Base-by-base conservation (phyloP, 2,888 invertebrate genomes). In the Drosophila tripunctata region DNA sequence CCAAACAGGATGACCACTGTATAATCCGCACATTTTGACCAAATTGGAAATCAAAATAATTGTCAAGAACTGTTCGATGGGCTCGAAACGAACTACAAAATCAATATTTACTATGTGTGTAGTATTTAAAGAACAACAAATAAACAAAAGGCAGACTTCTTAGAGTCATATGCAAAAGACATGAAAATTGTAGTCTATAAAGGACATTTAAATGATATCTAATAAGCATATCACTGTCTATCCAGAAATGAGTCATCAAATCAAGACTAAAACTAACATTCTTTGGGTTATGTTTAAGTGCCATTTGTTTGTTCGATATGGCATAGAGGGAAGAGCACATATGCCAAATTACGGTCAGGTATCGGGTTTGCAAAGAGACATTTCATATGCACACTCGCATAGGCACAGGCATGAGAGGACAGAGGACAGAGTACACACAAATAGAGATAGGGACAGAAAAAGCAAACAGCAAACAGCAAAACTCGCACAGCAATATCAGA, bases 281-380 rank as follows among this genome's bases (percentile, higher is more conserved):
- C 8, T 12, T 27, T 35, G 17, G 27, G n/a, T 36, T 38, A 19
- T 41, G 38, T 30, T 17, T 17, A 75, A 87, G 78, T 78, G 67
- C 21, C 62, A 73, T 61, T 87, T 87, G 87, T 87, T 87, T 87
- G 87, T 87, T 87, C 87, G 87, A 87, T 87, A 87, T 75, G 58
- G 14, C 41, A 45, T 12, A 40, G 54, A 65, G 36, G 43, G 12
- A 33, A 6, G 22, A 50, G 15, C 48, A 33, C 21, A 52, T 60
- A 55, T 60, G 58, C 63, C 67, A 72, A 85, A 82, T 86, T 82
- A 82, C 66, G 71, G 63, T 47, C 66, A 44, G 76, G 64, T 75
- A 41, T 70, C 48, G 57, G 40, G 14, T 17, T 12, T 24, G 44
- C 21, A 27, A 27, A 31, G 44, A 51, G 74, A 69, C 77, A 87